Evolutionary conservation across 2,797 vertebrate genomes (phyloP), one percentile per base, ranked within the genome.

Genomic region (Platalea minor): DNA sequence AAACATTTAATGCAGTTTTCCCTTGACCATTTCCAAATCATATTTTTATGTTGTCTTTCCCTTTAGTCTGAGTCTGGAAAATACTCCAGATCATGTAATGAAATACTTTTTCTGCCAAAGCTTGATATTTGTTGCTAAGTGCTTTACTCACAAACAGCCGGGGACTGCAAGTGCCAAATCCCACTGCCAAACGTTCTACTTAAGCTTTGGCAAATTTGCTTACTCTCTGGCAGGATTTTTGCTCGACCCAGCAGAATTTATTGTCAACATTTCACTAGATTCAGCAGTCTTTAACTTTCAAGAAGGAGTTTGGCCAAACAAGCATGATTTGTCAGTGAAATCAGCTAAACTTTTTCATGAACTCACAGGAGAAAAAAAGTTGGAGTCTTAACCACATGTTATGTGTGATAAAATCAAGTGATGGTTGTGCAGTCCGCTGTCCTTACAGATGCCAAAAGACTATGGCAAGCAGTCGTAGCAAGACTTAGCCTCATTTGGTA

Each of bases 271-370:
- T 96, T 96, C 63, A 41, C 72, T 85, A 78, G 61, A 84, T 92
- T 96, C 87, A 91, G 48, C 83, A 95, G 46, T 80, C 46, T 86
- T 96, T 67, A 91, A 63, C 64, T 79, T 91, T 89, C 59, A 88
- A 60, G 69, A 68, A 85, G 56, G 65, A 51, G 17, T 39, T 60
- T 73, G 61, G 33, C 74, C 79, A 35, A 51, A 67, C 33, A 89
- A 48, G n/a, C 0, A 0, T 73, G 74, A 93, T 93, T 93, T 91
- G 21, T 76, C 37, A 45, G 61, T 91, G 93, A 89, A 93, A 93
- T 89, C 50, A 60, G 76, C 43, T 86, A 15, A 85, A 70, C 8
- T 31, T 83, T 74, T 89, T 87, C 7, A 51, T 65, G 16, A 81
- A 39, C 46, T 87, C 72, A n/a, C 14, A 65, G 29, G 50, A 7